Conservation (phyloP, 2,797 vertebrate genomes). For the Chelmon rostratus region DNA sequence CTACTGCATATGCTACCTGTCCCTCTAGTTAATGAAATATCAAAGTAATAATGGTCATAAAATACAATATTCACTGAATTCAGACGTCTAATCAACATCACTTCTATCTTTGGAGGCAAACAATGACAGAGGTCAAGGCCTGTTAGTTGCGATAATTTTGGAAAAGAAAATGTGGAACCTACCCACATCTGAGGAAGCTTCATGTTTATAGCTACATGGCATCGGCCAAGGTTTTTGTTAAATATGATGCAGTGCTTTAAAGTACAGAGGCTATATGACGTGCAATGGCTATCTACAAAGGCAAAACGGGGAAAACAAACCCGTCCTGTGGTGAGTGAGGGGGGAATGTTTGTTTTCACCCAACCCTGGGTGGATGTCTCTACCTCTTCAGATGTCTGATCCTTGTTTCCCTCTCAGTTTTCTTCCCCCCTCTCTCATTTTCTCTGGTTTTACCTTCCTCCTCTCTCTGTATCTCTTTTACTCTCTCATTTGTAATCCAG, state of each 20-base stretch:
- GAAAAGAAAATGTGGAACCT: neutral
- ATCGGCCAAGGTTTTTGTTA: constrained; percentile 9
- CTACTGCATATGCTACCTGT: no score
- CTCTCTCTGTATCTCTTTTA: constrained; percentile 32
- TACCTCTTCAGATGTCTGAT: constrained; percentile 38
- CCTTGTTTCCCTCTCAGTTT: constrained; percentile 32
- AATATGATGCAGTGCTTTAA: constrained; percentile 20
- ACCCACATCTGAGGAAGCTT: neutral
- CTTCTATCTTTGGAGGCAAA: neutral
- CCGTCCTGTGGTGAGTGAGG: constrained; percentile 47
- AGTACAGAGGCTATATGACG: constrained; percentile 17
- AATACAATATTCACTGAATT: neutral
- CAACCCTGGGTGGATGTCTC: constrained; percentile 51
- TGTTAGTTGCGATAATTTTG: neutral
- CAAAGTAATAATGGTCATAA: no score
- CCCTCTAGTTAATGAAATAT: no score
- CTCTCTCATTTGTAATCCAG: constrained; percentile 64
- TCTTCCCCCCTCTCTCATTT: constrained; percentile 28
- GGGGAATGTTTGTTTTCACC: constrained; percentile 48
- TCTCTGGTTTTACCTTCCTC: constrained; percentile 38
- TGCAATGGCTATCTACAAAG: constrained; percentile 41
- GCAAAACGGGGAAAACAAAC: constrained; percentile 56
- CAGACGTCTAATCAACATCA: neutral
- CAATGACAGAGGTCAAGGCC: neutral
- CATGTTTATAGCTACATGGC: neutral